These are phyloP conservation scores for Drosophila lacertosa DNA, from an alignment of 1,140 invertebrate genomes.

Conservation along the genomic window DNA sequence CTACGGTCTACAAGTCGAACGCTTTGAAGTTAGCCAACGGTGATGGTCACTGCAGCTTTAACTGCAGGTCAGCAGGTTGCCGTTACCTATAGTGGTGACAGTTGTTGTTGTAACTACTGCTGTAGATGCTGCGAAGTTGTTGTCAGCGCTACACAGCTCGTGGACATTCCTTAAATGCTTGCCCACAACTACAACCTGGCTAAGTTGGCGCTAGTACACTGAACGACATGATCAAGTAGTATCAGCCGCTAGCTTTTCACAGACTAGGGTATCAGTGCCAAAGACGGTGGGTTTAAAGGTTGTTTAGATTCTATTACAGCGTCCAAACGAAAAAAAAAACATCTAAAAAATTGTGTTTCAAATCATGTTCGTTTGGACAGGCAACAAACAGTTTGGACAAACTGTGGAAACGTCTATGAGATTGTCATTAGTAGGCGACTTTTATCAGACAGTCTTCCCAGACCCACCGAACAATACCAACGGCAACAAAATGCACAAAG, in stretches of 20 bases:
- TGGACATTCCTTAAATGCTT: slow-evolving; percentile 74
- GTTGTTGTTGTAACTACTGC: slow-evolving; percentile 30
- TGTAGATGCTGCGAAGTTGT: slow-evolving; percentile 35
- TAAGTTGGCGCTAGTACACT: slow-evolving; percentile 36
- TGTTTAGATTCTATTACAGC: slow-evolving; percentile 63
- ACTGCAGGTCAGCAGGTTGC: slow-evolving; percentile 77
- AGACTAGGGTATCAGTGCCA: slow-evolving; percentile 35
- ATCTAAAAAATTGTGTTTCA: slow-evolving; percentile 72
- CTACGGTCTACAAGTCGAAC: slow-evolving; percentile 27
- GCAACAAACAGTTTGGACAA: slow-evolving; percentile 80
- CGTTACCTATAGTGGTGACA: slow-evolving; percentile 36
- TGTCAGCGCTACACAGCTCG: slow-evolving; percentile 72
- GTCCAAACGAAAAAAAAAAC: slow-evolving; percentile 52
- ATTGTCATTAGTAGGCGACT: slow-evolving; percentile 77
- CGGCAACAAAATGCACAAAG: slow-evolving; percentile 33
- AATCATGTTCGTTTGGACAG: slow-evolving; percentile 80
- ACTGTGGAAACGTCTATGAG: slow-evolving; percentile 76
- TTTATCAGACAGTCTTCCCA: slow-evolving; percentile 44
- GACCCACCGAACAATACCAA: slow-evolving; percentile 61
- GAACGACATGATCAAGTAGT: slow-evolving; percentile 61
- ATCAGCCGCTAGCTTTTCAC: slow-evolving; percentile 51
- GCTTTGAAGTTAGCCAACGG: slow-evolving; percentile 65
- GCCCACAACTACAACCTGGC: slow-evolving; percentile 25
- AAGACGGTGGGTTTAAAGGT: slow-evolving; percentile 58
- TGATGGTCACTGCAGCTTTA: slow-evolving; percentile 26